Base-by-base conservation (phyloP, 2,888 invertebrate species). In the Cheilosia vernalis region DNA sequence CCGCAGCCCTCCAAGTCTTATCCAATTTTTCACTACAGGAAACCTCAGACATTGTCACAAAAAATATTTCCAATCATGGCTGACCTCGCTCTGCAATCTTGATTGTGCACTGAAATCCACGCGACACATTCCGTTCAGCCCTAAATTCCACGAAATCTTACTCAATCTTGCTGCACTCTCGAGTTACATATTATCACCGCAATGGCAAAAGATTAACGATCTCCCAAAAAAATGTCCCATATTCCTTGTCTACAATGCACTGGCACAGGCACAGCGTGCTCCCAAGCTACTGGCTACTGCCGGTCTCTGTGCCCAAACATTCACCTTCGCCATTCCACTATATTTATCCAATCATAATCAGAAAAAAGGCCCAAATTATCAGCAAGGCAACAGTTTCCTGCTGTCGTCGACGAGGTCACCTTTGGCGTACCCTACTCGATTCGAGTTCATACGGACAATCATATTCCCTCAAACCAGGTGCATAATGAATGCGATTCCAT, bases 181-280 rank as follows among this genome's bases (percentile, higher is more conserved):
- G 66, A 83, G 67, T 78, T 83, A n/a, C n/a, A n/a, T n/a, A 56
- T 42, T 55, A 78, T 72, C 60, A 74, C 73, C 79, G 79, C 58
- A 51, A 63, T 49, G 56, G 56, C 19, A 49, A 64, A 61, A 82
- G 64, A 82, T 78, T 66, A 72, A 74, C 73, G 79, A 83, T 64
- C 67, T 56, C 51, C 73, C 61, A 49, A 42, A 42, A 42, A 47
- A 61, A 58, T 15, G 19, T 58, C 53, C 33, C 55, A 33, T 76
- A 58, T 51, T 67, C 58, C 33, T 70, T 60, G 49, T 37, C 17
- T 24, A 17, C 44, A 37, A 56, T 24, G 42, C 5, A 42, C 6
- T 42, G n/a, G 15, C 30, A 27, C 44, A 13, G 37, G 33, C 37
- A 37, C 60, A 30, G 17, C 10, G 9, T 33, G 37, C 58, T 79